Evolutionary conservation across 2,888 invertebrate genomes (phyloP), one percentile per base, ranked within the genome.

Genomic region (Polyploca ridens): DNA sequence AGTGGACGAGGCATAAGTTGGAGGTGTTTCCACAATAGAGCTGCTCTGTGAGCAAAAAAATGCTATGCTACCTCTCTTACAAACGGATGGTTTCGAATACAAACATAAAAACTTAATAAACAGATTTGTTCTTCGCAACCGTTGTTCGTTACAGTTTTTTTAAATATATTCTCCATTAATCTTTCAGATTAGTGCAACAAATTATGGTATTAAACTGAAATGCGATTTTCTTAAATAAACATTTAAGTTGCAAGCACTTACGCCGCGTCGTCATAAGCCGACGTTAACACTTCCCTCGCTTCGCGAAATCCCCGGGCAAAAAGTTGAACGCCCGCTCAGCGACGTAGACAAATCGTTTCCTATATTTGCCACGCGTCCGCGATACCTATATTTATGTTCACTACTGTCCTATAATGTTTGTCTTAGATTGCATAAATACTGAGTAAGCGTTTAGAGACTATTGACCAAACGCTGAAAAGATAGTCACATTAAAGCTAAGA

Each of bases 281-380:
- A 64, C 62, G 66, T 65, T 70, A 68, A 66, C 67, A 67, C 65
- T 67, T 59, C 66, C 60, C 54, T 63, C 65, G 67, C 49, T 61
- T 54, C 58, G 44, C 58, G 35, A 65, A 66, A 69, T 67, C 67
- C 64, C 64, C 8, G 59, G 59, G 65, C 72, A 78, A 76, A 78
- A 76, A 77, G 72, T 74, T 73, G 63, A 64, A 62, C 64, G 41
- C 60, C 54, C 60, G 62, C 58, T 33, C 63, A 54, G 64, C 65
- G 78, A 78, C 73, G 72, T 68, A 72, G 78, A 78, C 74, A 77
- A 76, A 78, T 77, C 76, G 76, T 67, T 70, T 67, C 62, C 67
- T 66, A 73, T 76, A 76, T 74, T 76, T 71, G 68, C 70, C 62
- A 65, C 68, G 59, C 69, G 69, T 67, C 44, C 63, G 64, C 61